Evolutionary conservation across 23 tunicate species (phyloP).

Genomic region (Diplosoma virens): DNA sequence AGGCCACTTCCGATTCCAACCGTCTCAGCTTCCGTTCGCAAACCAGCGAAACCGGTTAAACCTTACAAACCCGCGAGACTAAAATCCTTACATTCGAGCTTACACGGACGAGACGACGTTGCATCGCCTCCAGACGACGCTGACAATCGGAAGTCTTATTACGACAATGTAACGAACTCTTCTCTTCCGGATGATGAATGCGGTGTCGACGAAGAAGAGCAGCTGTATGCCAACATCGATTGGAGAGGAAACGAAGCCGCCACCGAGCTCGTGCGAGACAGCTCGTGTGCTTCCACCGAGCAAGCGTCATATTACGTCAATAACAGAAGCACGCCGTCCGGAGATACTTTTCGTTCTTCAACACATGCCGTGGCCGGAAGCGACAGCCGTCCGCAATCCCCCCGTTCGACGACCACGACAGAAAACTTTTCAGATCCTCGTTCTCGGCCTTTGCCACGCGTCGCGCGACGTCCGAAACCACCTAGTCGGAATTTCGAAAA

Average conservation of each 20-base stretch:
- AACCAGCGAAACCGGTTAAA: constrained; percentile 14
- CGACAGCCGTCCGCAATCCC: constrained; percentile 24
- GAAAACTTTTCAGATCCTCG: constrained; percentile 29
- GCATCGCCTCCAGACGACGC: not conserved
- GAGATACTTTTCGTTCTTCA: constrained; percentile 31
- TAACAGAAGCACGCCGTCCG: constrained; percentile 47
- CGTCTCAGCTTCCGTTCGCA: not conserved
- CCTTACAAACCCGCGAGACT: constrained; percentile 40
- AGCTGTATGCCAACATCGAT: constrained; percentile 4
- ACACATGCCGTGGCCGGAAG: constrained; percentile 80
- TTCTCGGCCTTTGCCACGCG: not conserved
- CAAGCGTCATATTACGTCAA: constrained; percentile 56
- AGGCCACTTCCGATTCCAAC: constrained; percentile 16
- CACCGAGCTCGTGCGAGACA: not conserved
- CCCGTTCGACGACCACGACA: constrained; percentile 24
- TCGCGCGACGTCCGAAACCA: constrained; percentile 2
- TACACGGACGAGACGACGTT: not conserved
- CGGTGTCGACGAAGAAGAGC: not conserved
- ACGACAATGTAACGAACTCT: constrained; percentile 66
- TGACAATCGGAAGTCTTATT: constrained; percentile 39
- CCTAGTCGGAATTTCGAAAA: not conserved
- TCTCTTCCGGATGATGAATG: not conserved
- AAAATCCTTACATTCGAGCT: not conserved
- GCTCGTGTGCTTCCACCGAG: not conserved
- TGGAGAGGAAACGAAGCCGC: constrained; percentile 48